Percentiles rank a stretch among this genome's conserved stretches.
Evolutionary conservation across 2,797 vertebrate genomes (phyloP).

Genomic region (Erpetoichthys calabaricus): DNA sequence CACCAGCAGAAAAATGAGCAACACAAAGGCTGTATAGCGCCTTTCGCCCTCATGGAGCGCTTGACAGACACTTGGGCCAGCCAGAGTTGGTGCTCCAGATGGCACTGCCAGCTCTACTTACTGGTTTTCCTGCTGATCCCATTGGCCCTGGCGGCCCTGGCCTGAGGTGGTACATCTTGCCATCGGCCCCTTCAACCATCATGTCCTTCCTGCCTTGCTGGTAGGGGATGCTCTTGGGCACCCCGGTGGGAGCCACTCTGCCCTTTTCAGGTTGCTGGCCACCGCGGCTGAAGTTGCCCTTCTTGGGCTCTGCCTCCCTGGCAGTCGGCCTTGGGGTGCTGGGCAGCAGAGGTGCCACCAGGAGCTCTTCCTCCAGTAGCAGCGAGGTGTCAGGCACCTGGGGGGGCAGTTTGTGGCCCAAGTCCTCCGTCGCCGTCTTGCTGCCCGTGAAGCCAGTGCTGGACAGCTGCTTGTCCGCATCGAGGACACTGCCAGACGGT

Average conservation of each 20-base stretch:
- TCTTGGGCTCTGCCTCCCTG: background rate
- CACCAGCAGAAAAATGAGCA: too few relatives aligned
- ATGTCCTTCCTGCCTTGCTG: constrained; percentile 28
- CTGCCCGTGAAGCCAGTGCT: background rate
- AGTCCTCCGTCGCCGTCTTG: too few relatives aligned
- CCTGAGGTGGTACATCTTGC: constrained; percentile 30
- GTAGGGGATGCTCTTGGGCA: constrained; percentile 8
- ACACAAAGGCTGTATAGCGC: too few relatives aligned
- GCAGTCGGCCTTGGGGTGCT: constrained; percentile 8
- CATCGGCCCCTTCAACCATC: constrained; percentile 23
- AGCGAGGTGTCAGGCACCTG: constrained; percentile 21
- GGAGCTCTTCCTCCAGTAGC: constrained; percentile 19
- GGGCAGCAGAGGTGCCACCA: constrained; percentile 10
- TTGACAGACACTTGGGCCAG: too few relatives aligned
- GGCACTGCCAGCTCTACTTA: constrained; percentile 33
- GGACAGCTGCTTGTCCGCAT: constrained; percentile 21
- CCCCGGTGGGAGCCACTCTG: background rate
- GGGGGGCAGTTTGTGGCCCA: background rate
- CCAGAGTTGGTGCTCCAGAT: too few relatives aligned
- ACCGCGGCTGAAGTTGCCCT: too few relatives aligned
- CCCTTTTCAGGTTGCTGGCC: background rate
- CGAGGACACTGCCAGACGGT: constrained; percentile 27
- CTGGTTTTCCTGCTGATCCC: constrained; percentile 50
- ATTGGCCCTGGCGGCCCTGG: constrained; percentile 44
- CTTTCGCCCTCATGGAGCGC: too few relatives aligned